Evolutionary conservation across 2,888 invertebrate genomes (phyloP), one percentile per base, ranked within the genome.

Genomic region (Stegana nigrithorax): DNA sequence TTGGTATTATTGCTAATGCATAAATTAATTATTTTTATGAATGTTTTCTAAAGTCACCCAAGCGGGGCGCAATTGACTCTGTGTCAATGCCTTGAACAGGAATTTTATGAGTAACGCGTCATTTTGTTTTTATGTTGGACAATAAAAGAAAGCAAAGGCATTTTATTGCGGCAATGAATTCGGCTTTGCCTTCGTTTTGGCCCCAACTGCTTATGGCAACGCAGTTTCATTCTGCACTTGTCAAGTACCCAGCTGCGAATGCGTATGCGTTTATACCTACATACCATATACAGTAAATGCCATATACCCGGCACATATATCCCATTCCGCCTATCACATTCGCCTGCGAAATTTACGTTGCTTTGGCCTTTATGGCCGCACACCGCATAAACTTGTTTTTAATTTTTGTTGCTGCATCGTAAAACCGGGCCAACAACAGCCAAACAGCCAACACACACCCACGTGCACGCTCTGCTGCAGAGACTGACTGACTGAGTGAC

Each of bases 381-480:
- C 72, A 68, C 69, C 68, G 72, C 73, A 71, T 73, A 73, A 73
- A 73, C 60, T 72, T 73, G 71, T 72, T 71, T n/a, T n/a, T n/a
- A n/a, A n/a, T n/a, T n/a, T n/a, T n/a, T n/a, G n/a, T n/a, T n/a
- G n/a, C n/a, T 72, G 72, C 73, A 69, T 73, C 73, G 73, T 73
- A 73, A 73, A 73, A 60, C 62, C 55, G 53, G 62, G 36, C n/a
- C n/a, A n/a, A n/a, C n/a, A n/a, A n/a, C n/a, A n/a, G n/a, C n/a
- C n/a, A n/a, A n/a, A n/a, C n/a, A n/a, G n/a, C n/a, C n/a, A n/a
- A n/a, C n/a, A n/a, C n/a, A n/a, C n/a, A n/a, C n/a, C n/a, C n/a
- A n/a, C n/a, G n/a, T n/a, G n/a, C n/a, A n/a, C n/a, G n/a, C n/a
- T n/a, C n/a, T n/a, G n/a, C n/a, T n/a, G n/a, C n/a, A n/a, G n/a